Base-by-base conservation (phyloP, 2,797 vertebrate genomes). In the Australoheros facetus region DNA sequence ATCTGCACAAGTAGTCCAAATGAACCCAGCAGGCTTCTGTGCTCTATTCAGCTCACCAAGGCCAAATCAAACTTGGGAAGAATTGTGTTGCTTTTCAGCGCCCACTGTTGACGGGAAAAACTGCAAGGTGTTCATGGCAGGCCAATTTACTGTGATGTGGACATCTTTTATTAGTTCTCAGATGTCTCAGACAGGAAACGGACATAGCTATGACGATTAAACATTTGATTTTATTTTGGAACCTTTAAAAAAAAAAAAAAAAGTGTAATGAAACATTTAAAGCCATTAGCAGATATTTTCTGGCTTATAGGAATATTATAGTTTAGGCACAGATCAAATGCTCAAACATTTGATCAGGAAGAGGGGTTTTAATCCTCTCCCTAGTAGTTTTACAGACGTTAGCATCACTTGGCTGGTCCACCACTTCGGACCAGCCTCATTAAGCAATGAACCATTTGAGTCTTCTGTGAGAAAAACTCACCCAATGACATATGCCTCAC, bases 1-100 rank as follows among this genome's bases (percentile, higher is more conserved):
- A 79, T 90, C 85, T 77, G 85, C 70, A 71, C 73, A 79, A 89
- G 85, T 23, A 75, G 75, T 83, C 71, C 78, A 88, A 90, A 88
- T 84, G 75, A 92, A 87, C 82, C 82, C 81, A 80, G 82, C 74
- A 73, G 75, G 74, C 73, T 42, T 39, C 73, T 79, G 66, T 42
- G 78, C 70, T 83, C 69, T 42, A 45, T 77, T 76, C 77, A 48
- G 77, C 79, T 76, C 77, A 58, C 62, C 45, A 51, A 76, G 80
- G 80, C 80, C 82, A 82, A 89, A 91, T 51, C 78, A 62, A 66
- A 66, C 82, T 70, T 4, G 16, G 32, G 54, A 81, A 75, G 79
- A 75, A 55, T 21, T 53, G 64, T 2, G 30, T 57, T 77, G 7
- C 34, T 48, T 77, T 19, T 87, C 62, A 79, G 82, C 74, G 89